Evolutionary conservation across 2,888 invertebrate genomes (phyloP), one percentile per base, ranked within the genome.

Genomic region (Drosophila kuntzei): DNA sequence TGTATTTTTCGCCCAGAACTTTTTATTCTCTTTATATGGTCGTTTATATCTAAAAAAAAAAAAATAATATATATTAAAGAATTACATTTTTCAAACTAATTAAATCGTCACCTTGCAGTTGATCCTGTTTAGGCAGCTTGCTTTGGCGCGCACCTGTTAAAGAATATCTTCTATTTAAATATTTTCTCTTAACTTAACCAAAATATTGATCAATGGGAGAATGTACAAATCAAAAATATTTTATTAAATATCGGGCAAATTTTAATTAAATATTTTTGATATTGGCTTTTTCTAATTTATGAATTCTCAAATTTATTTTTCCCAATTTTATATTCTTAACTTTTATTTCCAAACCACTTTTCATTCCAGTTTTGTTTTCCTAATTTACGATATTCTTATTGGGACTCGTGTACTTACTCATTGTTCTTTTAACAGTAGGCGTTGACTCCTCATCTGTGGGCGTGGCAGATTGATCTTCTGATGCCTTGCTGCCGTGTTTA

Each of bases 11-110:
- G 55, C 0, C 75, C 25, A 0, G 22, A n/a, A 5, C 1, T 20
- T 63, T 71, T 58, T n/a, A 84, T 53, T 29, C 39, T 25, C 22
- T 63, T 59, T 4, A 83, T 27, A 54, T 87, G 80, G 2, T 58
- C 49, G 39, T 75, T 87, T 2, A 83, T 60, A 41, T 51, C 79
- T 79, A 29, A 0, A 61, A 63, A 41, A n/a, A 3, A 0, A 18
- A 63, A 41, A n/a, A 3, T 0, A 18, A 12, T 22, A 37, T 14
- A 20, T 1, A 9, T 16, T 22, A 12, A 11, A 12, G 11, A 6
- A 2, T 32, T 12, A 1, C 12, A 39, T 20, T 12, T 29, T 12
- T 1, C 6, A 12, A 25, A 16, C 3, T 25, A 2, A n/a, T 18
- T 25, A 8, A 16, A 9, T 0, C 5, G 0, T 20, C 8, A 63